Conservation (phyloP, 1,140 invertebrate species). For the Hormaphis cornu region DNA sequence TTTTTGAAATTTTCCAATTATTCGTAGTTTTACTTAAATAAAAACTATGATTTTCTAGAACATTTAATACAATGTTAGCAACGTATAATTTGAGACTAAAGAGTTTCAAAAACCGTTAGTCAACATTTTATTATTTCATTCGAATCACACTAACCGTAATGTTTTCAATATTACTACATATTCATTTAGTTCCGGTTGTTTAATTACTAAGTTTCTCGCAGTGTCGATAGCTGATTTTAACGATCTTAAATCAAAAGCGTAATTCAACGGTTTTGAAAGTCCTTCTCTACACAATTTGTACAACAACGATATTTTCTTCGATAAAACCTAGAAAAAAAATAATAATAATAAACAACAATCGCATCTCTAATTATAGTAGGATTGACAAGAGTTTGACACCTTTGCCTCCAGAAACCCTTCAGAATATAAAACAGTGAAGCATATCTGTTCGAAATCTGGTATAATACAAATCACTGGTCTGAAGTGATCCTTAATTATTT, state of each 20-base stretch:
- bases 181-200: slow-evolving; percentile 62
- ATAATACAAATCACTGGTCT: slow-evolving; percentile 80
- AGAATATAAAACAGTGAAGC: slow-evolving; percentile 81
- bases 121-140: too few species aligned
- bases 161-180: slow-evolving; percentile 79
- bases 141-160: slow-evolving; percentile 77
- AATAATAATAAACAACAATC: not conserved
- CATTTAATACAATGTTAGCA: too few species aligned
- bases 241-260: slow-evolving; percentile 81
- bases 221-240: slow-evolving; percentile 78
- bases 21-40: too few species aligned
- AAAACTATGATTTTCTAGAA: too few species aligned
- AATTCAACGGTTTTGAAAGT: slow-evolving; percentile 82
- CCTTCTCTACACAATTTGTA: slow-evolving; percentile 76
- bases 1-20: too few species aligned
- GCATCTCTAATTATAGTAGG: too few species aligned
- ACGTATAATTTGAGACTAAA: too few species aligned
- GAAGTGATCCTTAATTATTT: slow-evolving; percentile 70
- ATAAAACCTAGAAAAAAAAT: slow-evolving; percentile 48
- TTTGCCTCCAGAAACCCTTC: slow-evolving; percentile 52
- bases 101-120: too few species aligned
- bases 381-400: too few species aligned
- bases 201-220: slow-evolving; percentile 73
- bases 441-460: slow-evolving; percentile 82
- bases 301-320: slow-evolving; percentile 86